Evolutionary conservation across 2,113 vertebrate genomes (phyloP).

Genomic region (Perognathus longimembris): DNA sequence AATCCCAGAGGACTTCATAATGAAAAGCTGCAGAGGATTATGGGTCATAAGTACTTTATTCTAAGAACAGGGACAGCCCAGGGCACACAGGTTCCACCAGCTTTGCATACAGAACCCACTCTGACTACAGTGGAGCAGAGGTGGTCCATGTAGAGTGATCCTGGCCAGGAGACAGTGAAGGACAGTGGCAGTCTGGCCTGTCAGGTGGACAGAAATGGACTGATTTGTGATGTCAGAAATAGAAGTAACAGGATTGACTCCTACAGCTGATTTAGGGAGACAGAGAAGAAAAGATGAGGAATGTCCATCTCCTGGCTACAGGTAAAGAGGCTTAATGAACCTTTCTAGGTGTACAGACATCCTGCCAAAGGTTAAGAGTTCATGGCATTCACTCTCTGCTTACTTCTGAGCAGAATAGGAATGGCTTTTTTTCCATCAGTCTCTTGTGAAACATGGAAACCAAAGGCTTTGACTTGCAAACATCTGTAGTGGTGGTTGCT

Average conservation of each 20-base stretch:
- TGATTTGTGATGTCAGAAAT: too few species aligned
- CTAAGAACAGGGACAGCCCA: neutral
- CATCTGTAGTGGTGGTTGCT: neutral
- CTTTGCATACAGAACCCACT: neutral
- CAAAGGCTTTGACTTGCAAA: neutral
- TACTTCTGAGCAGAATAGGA: neutral
- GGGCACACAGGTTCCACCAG: neutral
- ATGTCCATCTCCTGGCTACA: neutral
- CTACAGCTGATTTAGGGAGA: neutral
- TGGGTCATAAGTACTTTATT: neutral
- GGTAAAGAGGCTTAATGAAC: neutral
- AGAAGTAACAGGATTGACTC: too few species aligned
- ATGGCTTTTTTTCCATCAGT: neutral
- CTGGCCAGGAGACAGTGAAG: neutral
- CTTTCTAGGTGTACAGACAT: neutral
- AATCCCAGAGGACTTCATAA: accelerated
- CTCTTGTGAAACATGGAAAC: neutral
- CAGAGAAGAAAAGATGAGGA: neutral
- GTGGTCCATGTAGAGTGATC: neutral
- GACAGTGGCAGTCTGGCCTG: neutral
- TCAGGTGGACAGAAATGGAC: neutral
- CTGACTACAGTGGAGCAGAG: neutral
- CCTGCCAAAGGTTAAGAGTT: accelerated
- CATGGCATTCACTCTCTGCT: neutral
- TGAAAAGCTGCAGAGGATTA: neutral